Evolutionary conservation across 1,140 invertebrate species (phyloP).

Genomic region (Lamellibrachia luymesi): DNA sequence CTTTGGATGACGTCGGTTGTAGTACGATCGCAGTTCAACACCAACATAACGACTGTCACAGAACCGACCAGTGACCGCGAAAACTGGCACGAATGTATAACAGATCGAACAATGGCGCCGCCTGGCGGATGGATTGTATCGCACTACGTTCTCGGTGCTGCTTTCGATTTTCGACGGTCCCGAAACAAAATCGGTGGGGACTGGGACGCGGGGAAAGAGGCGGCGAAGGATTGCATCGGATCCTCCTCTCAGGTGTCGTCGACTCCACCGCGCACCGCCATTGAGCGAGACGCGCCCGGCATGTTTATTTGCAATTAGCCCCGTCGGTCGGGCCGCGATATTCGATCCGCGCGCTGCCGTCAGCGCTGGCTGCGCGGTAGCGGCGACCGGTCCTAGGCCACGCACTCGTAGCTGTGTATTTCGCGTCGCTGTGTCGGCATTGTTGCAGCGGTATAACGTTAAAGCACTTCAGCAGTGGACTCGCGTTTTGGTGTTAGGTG

Average conservation of each 20-base stretch:
- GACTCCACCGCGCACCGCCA: not conserved
- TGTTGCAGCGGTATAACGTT: not conserved
- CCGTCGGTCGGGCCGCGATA: not conserved
- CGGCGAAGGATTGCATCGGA: not conserved
- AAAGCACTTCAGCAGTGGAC: not conserved
- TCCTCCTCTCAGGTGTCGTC: not conserved
- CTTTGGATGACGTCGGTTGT: no score
- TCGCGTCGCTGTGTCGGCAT: not conserved
- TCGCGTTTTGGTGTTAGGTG: no score
- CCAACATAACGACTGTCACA: no score
- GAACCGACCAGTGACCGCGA: no score
- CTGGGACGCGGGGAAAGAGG: not conserved
- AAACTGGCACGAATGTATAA: no score
- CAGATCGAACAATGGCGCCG: not conserved
- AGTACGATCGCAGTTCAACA: no score
- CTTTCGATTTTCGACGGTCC: not conserved
- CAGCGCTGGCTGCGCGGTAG: not conserved
- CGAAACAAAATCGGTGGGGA: not conserved
- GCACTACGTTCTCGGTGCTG: not conserved
- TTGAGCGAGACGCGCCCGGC: not conserved
- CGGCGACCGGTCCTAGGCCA: not conserved
- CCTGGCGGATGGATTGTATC: not conserved
- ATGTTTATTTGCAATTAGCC: conserved; percentile 1
- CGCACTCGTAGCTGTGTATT: not conserved
- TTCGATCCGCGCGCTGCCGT: not conserved